These are phyloP conservation scores for Athetis lepigone DNA, from an alignment of 2,888 invertebrate genomes.

Conservation along the genomic window DNA sequence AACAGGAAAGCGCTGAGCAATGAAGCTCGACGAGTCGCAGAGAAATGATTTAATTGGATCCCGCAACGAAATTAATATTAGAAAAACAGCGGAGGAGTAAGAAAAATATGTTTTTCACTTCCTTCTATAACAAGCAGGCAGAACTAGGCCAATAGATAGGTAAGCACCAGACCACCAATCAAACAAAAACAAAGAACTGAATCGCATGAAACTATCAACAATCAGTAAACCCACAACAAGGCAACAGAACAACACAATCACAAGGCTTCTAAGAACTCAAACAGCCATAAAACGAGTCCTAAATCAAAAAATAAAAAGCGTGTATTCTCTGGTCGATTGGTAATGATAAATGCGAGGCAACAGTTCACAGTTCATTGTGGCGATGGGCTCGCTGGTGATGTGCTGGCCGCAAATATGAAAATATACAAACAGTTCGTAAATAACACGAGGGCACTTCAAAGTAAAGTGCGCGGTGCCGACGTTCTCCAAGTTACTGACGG, in stretches of 20 bases:
- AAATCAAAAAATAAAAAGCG: constrained; percentile 51
- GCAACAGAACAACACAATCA: constrained; percentile 16
- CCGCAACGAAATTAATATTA: too few relatives aligned
- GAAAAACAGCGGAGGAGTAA: too few relatives aligned
- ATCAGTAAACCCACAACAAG: constrained; percentile 21
- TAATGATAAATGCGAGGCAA: constrained; percentile 73
- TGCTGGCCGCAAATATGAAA: constrained; percentile 85
- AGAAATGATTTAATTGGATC: too few relatives aligned
- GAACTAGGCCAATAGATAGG: too few relatives aligned
- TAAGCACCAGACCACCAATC: too few relatives aligned
- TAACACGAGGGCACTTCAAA: constrained; percentile 87
- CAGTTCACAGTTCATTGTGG: constrained; percentile 77
- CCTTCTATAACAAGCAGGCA: too few relatives aligned
- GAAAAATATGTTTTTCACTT: too few relatives aligned
- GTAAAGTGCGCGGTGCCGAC: constrained; percentile 74
- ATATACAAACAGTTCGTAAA: constrained; percentile 88
- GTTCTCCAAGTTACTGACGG: constrained; percentile 34
- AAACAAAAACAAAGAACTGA: too few relatives aligned
- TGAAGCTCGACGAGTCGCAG: too few relatives aligned
- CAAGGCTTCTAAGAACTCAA: constrained; percentile 38
- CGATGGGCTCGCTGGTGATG: constrained; percentile 71
- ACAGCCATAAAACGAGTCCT: constrained; percentile 43
- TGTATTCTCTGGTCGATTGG: constrained; percentile 40
- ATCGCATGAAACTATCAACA: too few relatives aligned
- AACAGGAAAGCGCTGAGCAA: too few relatives aligned